Percentiles rank a stretch among this genome's conserved stretches.
Conservation (phyloP, 2,113 vertebrate genomes). For the Garra rufa region DNA sequence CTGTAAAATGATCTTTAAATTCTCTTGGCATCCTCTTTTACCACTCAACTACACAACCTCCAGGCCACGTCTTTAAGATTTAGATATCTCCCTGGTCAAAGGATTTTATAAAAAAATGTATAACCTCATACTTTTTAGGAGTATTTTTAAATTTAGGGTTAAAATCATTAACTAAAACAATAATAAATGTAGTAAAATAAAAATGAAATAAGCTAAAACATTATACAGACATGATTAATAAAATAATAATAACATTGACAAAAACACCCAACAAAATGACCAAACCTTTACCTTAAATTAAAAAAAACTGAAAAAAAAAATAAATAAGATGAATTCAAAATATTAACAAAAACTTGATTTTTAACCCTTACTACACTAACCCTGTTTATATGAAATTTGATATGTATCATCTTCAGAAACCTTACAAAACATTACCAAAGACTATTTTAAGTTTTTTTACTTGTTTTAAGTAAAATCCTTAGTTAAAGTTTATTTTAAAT, state of each 20-base stretch:
- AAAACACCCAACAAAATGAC: background rate
- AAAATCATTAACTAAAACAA: background rate
- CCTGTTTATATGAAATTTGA: background rate
- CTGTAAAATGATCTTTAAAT: background rate
- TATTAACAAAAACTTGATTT: too few relatives aligned
- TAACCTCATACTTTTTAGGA: too few relatives aligned
- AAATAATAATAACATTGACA: background rate
- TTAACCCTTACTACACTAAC: background rate
- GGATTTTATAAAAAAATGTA: too few relatives aligned
- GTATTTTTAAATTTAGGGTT: too few relatives aligned
- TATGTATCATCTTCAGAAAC: background rate
- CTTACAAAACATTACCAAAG: background rate
- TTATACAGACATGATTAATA: background rate
- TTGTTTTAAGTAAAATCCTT: background rate
- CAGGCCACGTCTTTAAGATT: background rate
- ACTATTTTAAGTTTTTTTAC: rapidly evolving
- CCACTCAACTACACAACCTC: background rate
- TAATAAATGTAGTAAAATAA: background rate
- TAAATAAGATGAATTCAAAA: too few relatives aligned
- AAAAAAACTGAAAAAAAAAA: background rate
- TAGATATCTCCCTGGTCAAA: too few relatives aligned
- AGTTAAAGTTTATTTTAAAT: too few relatives aligned
- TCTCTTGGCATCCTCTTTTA: background rate
- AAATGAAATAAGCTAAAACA: background rate
- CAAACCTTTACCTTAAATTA: background rate